phyloP scores from a whole-genome alignment of 2,888 invertebrate species.

The Drosophila mayaguana region DNA sequence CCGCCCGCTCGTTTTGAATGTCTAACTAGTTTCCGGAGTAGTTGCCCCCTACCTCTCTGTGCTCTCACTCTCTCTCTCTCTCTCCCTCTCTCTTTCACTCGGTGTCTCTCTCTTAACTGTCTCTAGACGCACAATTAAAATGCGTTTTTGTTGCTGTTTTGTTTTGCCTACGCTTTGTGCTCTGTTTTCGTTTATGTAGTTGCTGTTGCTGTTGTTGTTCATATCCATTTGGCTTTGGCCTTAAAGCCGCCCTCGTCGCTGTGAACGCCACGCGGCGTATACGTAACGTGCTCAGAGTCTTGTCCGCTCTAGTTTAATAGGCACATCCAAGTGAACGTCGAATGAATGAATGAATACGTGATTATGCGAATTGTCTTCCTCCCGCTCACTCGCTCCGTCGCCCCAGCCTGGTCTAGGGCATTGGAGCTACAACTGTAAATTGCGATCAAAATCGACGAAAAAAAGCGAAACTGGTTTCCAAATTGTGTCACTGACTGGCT shows the following conservation, averaged over 20 bases:
- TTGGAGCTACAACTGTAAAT: conserved; percentile 50
- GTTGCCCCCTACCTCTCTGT: neutral
- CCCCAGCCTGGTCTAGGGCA: conserved; percentile 28
- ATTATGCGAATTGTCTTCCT: conserved; percentile 39
- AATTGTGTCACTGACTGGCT: conserved; percentile 74
- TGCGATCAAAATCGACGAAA: conserved; percentile 16
- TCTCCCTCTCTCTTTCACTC: neutral
- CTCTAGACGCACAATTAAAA: conserved; percentile 53
- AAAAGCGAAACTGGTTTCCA: conserved; percentile 67
- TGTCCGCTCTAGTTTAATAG: conserved; percentile 15
- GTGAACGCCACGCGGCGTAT: conserved; percentile 33
- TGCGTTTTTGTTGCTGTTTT: conserved; percentile 30
- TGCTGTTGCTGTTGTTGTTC: conserved; percentile 12
- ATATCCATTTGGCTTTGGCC: conserved; percentile 53
- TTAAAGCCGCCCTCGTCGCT: conserved; percentile 58
- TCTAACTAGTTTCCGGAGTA: conserved; percentile 59
- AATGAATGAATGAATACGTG: conserved; percentile 61
- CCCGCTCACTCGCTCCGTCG: neutral
- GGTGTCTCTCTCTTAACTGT: conserved; percentile 34
- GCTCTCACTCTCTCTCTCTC: neutral
- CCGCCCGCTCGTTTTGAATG: conserved; percentile 56
- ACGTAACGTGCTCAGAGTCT: conserved; percentile 40
- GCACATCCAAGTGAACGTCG: conserved; percentile 13
- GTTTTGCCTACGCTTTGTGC: conserved; percentile 28
- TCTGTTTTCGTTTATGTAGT: neutral